phyloP scores from a whole-genome alignment of 2,113 vertebrate genomes.

The western clawed frog (Xenopus tropicalis) region DNA sequence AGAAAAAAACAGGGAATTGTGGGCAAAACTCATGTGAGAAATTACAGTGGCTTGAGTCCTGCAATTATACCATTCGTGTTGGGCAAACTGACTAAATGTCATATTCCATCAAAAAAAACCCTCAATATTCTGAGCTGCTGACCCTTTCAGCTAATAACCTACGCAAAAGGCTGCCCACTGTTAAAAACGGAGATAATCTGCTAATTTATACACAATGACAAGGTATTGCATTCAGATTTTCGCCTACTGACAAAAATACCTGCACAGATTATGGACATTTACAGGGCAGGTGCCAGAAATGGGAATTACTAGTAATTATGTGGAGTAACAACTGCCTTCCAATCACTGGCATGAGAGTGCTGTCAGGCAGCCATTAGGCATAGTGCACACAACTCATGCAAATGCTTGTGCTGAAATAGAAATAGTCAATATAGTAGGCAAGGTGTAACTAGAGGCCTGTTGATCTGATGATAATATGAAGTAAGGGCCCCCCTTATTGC shows the following conservation, averaged over 20 bases:
- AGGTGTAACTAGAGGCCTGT: no score
- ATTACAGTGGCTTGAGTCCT: not conserved
- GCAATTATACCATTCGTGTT: constrained; percentile 7
- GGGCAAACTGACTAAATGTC: not conserved
- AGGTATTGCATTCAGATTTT: not conserved
- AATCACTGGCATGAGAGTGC: no score
- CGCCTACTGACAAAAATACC: not conserved
- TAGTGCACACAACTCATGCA: no score
- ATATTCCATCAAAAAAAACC: not conserved
- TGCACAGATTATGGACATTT: not conserved
- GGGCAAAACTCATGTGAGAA: not conserved
- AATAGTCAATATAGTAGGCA: no score
- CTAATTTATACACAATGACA: not conserved
- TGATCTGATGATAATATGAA: no score
- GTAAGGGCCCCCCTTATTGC: no score
- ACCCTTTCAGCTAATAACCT: not conserved
- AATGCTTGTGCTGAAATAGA: no score
- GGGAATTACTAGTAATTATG: constrained; percentile 10
- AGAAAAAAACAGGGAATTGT: not conserved
- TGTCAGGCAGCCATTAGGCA: no score
- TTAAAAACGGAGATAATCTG: constrained; percentile 2
- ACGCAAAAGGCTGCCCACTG: not conserved
- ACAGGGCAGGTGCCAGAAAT: constrained; percentile 6
- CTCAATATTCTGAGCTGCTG: not conserved
- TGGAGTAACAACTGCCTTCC: no score